phyloP scores from a whole-genome alignment of 2,888 invertebrate species.

The Microlaimidae sp. region DNA sequence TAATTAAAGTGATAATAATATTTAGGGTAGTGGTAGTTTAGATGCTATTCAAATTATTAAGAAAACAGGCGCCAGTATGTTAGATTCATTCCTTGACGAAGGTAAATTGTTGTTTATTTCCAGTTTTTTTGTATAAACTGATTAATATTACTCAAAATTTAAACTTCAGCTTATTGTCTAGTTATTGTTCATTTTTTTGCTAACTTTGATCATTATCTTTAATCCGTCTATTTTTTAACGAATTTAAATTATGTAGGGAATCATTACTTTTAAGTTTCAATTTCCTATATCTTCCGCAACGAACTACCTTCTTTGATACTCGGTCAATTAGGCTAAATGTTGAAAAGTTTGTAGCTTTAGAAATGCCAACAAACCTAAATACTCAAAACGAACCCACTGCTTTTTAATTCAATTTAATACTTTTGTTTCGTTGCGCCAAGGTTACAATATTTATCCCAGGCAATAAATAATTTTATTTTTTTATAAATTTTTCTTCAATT shows the following conservation, averaged over 20 bases:
- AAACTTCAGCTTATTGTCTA: background rate
- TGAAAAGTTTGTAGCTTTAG: no score
- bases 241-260: background rate
- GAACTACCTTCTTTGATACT: no score
- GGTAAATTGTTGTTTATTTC: constrained; percentile 36
- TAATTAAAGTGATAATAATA: no score
- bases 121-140: background rate
- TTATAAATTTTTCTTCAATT: background rate
- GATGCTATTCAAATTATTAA: constrained; percentile 94
- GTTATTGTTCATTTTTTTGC: no score
- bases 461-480: background rate
- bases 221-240: no score
- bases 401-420: background rate
- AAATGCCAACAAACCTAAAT: no score
- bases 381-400: no score
- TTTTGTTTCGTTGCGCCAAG: background rate
- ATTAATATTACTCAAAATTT: background rate
- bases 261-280: no score
- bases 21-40: constrained; percentile 67
- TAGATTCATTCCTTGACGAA: constrained; percentile 82
- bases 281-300: no score
- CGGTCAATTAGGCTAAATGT: no score
- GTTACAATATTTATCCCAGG: background rate
- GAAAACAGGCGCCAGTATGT: constrained; percentile 75
- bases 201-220: no score